Conservation (phyloP, 2,888 invertebrate genomes). For the Luperina testacea region DNA sequence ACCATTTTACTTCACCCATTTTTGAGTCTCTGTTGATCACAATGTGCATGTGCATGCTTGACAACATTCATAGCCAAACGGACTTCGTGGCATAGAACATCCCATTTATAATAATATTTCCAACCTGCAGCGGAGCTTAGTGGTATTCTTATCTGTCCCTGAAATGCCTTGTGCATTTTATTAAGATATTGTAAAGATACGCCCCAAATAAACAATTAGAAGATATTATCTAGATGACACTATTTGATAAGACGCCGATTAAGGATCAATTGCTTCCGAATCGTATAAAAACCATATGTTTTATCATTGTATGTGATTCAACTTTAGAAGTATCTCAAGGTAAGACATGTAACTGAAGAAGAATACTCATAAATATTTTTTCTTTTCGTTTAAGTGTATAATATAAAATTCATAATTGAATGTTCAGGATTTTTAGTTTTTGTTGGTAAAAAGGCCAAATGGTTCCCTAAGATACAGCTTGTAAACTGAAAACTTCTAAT, state of each 20-base stretch:
- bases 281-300: conserved; percentile 41
- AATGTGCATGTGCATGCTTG: too few relatives aligned
- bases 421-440: not conserved
- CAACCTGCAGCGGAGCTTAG: not conserved
- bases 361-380: not conserved
- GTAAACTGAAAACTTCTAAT: not conserved
- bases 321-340: conserved; percentile 38
- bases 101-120: not conserved
- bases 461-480: not conserved
- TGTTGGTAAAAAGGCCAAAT: not conserved
- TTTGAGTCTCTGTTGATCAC: too few relatives aligned
- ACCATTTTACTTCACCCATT: too few relatives aligned
- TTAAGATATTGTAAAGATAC: not conserved
- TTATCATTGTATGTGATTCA: conserved; percentile 16
- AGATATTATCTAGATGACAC: conserved; percentile 47
- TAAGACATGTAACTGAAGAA: conserved; percentile 26
- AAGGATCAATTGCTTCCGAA: conserved; percentile 37
- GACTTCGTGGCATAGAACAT: too few relatives aligned
- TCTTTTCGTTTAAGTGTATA: not conserved
- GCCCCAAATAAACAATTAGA: conserved; percentile 38
- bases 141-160: not conserved
- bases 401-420: too few relatives aligned
- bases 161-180: too few relatives aligned
- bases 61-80: too few relatives aligned
- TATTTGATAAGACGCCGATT: conserved; percentile 37